Evolutionary conservation across 1,140 invertebrate species (phyloP).

Genomic region (Halesus radiatus): DNA sequence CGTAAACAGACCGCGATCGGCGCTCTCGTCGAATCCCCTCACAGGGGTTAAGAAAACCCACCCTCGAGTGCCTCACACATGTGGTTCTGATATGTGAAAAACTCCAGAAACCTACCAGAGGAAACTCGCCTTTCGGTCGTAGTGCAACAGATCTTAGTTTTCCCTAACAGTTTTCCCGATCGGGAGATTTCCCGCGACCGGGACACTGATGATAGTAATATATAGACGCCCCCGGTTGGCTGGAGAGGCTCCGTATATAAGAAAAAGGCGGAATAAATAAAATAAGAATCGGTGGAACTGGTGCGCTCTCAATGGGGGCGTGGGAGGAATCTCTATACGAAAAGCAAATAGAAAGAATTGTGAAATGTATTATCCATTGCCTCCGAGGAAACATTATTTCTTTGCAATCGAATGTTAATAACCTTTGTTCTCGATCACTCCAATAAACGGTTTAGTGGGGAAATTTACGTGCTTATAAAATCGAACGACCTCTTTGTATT

Average conservation of each 20-base stretch:
- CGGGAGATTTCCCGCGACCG: conserved; percentile 36
- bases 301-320: conserved; percentile 27
- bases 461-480: too few species aligned
- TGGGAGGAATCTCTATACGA: conserved; percentile 23
- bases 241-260: conserved; percentile 17
- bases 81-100: conserved; percentile 40
- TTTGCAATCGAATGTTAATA: too few species aligned
- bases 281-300: conserved; percentile 35
- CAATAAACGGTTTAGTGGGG: too few species aligned
- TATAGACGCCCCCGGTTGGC: conserved; percentile 48
- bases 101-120: background rate
- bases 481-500: too few species aligned
- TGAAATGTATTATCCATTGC: background rate
- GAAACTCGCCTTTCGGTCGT: background rate
- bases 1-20: conserved; percentile 39
- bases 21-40: conserved; percentile 21
- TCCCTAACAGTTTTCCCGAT: conserved; percentile 21
- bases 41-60: conserved; percentile 10
- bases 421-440: too few species aligned
- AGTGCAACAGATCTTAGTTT: background rate
- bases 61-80: conserved; percentile 16
- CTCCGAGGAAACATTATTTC: background rate
- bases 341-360: background rate
- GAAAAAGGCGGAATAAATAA: conserved; percentile 37
- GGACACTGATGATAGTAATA: conserved; percentile 50